Base-by-base conservation (phyloP, 2,888 invertebrate species). In the Celastrina argiolus region DNA sequence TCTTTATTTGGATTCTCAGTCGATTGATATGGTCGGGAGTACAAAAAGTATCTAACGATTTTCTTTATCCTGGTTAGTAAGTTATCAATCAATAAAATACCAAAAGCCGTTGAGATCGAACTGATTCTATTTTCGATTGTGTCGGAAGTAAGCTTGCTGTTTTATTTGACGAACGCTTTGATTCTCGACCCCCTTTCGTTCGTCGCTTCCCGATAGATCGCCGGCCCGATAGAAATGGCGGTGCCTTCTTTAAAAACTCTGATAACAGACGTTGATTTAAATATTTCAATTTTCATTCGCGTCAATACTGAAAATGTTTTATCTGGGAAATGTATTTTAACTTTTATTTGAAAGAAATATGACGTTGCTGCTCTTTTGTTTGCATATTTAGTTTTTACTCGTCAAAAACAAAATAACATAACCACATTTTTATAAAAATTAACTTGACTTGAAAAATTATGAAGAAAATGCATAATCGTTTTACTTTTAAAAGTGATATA, bases 191-290 rank as follows among this genome's bases (percentile, higher is more conserved):
- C 36, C 26, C 56, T 39, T 41, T 6, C 63, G 41, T 34, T 22
- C 56, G 8, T 31, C 31, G 31, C 31, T 58, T 34, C 18, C 12
- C 61, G 61, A 36, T 36, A 61, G 61, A 61, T 61, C 36, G 10
- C n/a, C 61, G 6, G 5, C 7, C 18, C 22, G 61, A 61, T 61
- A 61, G 39, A 14, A 18, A 22, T 22, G 18, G 14, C 59, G 22
- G 51, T 16, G 22, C 34, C 31, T 59, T 34, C 61, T 61, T 61
- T 61, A 39, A 61, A 61, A 61, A 22, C 61, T 39, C 61, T 39
- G 61, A 61, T 61, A 61, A 36, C 61, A 18, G 39, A 2, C 61
- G 39, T 61, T 39, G 61, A 61, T 61, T 39, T 61, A 36, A 36
- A 61, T 59, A 59, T 18, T 61, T 61, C 36, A 61, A 39, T 61